Base-by-base conservation (phyloP, 2,888 invertebrate species). In the Dexiosoma caninum region DNA sequence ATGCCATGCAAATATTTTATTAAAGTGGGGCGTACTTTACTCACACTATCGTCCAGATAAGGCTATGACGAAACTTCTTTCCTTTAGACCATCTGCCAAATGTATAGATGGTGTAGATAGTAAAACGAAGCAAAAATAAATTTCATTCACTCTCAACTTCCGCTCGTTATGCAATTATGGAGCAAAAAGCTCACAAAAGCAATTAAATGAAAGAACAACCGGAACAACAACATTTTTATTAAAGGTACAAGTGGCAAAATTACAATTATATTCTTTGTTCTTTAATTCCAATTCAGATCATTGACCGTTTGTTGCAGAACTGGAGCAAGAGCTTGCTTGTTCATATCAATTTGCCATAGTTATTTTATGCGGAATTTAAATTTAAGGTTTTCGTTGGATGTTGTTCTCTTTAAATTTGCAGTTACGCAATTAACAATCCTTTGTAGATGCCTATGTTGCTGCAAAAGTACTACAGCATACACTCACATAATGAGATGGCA, bases 151-250 rank as follows among this genome's bases (percentile, higher is more conserved):
- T 14, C 37, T 27, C 10, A 55, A 27, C 6, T 6, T 6, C 42
- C 71, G 60, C 62, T 42, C 71, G 30, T 62, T 60, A 51, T 21
- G 30, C 42, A 62, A 62, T 62, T 53, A 62, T 32, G 30, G 32
- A 59, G 60, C 30, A 16, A 23, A 51, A 49, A 14, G 14, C 32
- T 12, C 12, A 71, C 14, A 19, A 37, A 0, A 42, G 23, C 60
- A 49, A 9, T 5, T 46, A 35, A 59, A n/a, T 27, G n/a, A 71
- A 53, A 16, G 21, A 57, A 44, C 9, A 30, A n/a, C n/a, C n/a
- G n/a, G n/a, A n/a, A n/a, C 19, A 62, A 46, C 19, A 4, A 16
- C 32, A n/a, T 7, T 21, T 64, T 5, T 46, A 21, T 19, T 35
- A 42, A 21, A 64, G 23, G 14, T 51, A 49, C 49, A 40, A 40